These are phyloP conservation scores for Pollenia angustigena DNA, from an alignment of 2,888 invertebrate genomes.

Conservation along the genomic window DNA sequence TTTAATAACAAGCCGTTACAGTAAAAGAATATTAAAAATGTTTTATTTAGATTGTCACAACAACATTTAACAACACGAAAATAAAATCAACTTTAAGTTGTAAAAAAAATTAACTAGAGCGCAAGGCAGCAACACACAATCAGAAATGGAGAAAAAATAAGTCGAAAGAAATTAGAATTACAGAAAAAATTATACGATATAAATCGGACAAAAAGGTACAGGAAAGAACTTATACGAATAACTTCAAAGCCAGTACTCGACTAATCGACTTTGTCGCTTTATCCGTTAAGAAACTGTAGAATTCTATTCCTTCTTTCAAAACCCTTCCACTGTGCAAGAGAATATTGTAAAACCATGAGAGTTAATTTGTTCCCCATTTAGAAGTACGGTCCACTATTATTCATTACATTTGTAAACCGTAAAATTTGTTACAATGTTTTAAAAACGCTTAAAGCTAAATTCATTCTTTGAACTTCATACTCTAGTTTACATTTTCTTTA, in stretches of 20 bases:
- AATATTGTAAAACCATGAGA: too few species aligned
- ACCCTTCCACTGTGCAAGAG: too few species aligned
- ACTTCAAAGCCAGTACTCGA: too few species aligned
- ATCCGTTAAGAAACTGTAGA: too few species aligned
- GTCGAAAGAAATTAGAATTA: too few species aligned
- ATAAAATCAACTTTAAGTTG: not conserved
- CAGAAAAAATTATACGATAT: too few species aligned
- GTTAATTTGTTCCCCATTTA: too few species aligned
- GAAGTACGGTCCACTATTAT: not conserved
- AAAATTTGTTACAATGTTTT: not conserved
- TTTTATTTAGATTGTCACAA: slow-evolving; percentile 11
- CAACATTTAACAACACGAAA: not conserved
- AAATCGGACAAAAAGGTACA: too few species aligned
- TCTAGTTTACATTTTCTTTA: slow-evolving; percentile 20
- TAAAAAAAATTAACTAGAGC: slow-evolving; percentile 28
- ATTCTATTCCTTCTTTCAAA: too few species aligned
- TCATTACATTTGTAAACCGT: not conserved
- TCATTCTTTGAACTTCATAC: slow-evolving; percentile 25
- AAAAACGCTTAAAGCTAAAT: slow-evolving; percentile 19
- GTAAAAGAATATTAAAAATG: slow-evolving; percentile 6
- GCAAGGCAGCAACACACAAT: not conserved
- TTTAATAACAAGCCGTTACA: slow-evolving; percentile 41
- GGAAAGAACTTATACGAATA: too few species aligned
- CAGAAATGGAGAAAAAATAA: too few species aligned
- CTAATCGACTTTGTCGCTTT: too few species aligned